Evolutionary conservation across 2,888 invertebrate species (phyloP).

Genomic region (Metopia argyrocephala): DNA sequence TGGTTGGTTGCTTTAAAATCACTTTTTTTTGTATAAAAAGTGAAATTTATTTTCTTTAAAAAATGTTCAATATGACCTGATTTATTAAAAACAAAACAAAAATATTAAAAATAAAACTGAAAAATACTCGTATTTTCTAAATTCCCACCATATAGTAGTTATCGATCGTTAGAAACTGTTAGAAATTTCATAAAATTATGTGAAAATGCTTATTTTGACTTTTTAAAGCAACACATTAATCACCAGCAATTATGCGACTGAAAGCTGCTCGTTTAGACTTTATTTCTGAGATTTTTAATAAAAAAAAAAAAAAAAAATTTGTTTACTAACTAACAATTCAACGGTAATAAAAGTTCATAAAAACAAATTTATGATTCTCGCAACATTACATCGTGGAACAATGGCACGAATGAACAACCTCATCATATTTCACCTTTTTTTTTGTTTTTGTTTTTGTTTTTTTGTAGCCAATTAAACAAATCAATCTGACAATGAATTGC

Average conservation of each 20-base stretch:
- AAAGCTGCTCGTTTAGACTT: constrained; percentile 1
- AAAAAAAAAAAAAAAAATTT: too few relatives aligned
- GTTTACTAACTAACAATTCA: constrained; percentile 42
- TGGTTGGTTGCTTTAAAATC: not conserved
- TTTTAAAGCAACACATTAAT: constrained; percentile 41
- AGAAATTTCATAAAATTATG: constrained; percentile 9
- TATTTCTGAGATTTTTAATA: too few relatives aligned
- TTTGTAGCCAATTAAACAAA: constrained; percentile 67
- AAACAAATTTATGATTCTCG: too few relatives aligned
- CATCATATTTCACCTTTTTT: constrained; percentile 63
- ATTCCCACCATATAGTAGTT: not conserved
- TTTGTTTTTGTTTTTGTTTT: too few relatives aligned
- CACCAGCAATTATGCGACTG: constrained; percentile 28
- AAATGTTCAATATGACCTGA: constrained; percentile 38
- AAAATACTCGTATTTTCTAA: not conserved
- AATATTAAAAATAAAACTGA: not conserved
- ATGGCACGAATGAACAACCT: not conserved
- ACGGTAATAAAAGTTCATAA: not conserved
- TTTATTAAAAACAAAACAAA: constrained; percentile 26
- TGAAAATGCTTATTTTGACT: not conserved
- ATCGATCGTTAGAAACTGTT: not conserved
- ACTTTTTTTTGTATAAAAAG: constrained; percentile 2
- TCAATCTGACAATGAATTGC: constrained; percentile 65
- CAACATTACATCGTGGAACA: constrained; percentile 31
- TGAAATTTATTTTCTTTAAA: constrained; percentile 12